A percentile compares a stretch with the other conserved stretches of the same genome.
These are phyloP conservation scores for Mormyrus lacerda DNA, from an alignment of 2,113 vertebrate species.

Conservation along the genomic window DNA sequence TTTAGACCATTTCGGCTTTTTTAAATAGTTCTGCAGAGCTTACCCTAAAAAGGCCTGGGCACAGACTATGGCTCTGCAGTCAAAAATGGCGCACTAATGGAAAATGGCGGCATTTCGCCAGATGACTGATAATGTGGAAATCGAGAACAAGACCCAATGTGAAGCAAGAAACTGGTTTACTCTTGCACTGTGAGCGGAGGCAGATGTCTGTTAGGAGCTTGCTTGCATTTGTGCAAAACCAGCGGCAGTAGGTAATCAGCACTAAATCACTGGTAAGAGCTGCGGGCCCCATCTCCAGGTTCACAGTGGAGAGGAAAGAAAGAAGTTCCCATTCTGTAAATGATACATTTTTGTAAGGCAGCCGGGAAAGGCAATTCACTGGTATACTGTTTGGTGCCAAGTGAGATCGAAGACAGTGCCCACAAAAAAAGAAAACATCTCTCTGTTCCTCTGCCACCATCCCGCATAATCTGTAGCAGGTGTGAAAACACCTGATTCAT, in stretches of 20 bases:
- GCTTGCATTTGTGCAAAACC: neutral
- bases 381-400: neutral
- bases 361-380: neutral
- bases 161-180: neutral
- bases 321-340: neutral
- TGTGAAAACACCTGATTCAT: neutral
- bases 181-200: neutral
- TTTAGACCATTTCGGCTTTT: neutral
- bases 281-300: neutral
- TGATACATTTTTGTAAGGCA: neutral
- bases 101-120: neutral
- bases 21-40: neutral
- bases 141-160: neutral
- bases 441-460: neutral
- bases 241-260: neutral
- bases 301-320: neutral
- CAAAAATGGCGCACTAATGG: neutral
- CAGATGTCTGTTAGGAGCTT: neutral
- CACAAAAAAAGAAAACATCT: neutral
- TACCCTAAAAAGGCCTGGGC: neutral
- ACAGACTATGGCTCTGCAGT: neutral
- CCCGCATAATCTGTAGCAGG: neutral
- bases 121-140: neutral
- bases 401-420: neutral
- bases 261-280: neutral